These are phyloP conservation scores for Catagonus wagneri DNA, from an alignment of 2,113 vertebrate species.

Conservation along the genomic window DNA sequence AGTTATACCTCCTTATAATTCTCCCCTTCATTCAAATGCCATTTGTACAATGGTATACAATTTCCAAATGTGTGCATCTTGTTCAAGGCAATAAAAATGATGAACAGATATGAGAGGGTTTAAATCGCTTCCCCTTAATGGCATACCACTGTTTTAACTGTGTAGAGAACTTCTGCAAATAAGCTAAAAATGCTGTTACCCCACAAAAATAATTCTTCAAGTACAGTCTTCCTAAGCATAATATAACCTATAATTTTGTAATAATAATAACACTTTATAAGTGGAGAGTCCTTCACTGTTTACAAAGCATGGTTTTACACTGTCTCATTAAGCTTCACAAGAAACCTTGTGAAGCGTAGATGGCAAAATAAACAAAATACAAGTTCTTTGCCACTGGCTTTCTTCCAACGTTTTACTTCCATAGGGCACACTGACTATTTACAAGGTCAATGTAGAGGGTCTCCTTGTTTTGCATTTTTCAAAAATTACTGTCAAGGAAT, in stretches of 20 bases:
- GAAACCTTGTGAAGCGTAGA: neutral
- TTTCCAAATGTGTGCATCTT: conserved; percentile 24
- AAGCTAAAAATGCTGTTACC: conserved; percentile 64
- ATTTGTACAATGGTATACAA: neutral
- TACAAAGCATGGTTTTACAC: conserved; percentile 54
- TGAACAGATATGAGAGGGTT: conserved; percentile 28
- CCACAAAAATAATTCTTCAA: conserved; percentile 65
- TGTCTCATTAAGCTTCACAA: conserved; percentile 39
- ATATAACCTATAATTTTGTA: conserved; percentile 68
- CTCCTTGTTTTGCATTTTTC: neutral
- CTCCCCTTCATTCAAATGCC: neutral
- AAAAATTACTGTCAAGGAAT: neutral
- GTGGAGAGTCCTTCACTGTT: conserved; percentile 52
- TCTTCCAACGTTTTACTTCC: neutral
- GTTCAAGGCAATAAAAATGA: conserved; percentile 20
- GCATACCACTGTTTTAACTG: conserved; percentile 52
- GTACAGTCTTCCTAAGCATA: conserved; percentile 49
- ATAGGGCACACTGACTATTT: neutral
- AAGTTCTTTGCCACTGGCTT: neutral
- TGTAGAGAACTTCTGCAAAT: conserved; percentile 37
- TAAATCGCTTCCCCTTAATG: conserved; percentile 12
- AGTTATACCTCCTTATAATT: conserved; percentile 1
- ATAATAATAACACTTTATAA: conserved; percentile 69
- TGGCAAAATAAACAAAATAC: neutral
- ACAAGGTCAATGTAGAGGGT: neutral